Evolutionary conservation across 2,888 invertebrate species (phyloP).

Genomic region (Tetrapedia diversipes): DNA sequence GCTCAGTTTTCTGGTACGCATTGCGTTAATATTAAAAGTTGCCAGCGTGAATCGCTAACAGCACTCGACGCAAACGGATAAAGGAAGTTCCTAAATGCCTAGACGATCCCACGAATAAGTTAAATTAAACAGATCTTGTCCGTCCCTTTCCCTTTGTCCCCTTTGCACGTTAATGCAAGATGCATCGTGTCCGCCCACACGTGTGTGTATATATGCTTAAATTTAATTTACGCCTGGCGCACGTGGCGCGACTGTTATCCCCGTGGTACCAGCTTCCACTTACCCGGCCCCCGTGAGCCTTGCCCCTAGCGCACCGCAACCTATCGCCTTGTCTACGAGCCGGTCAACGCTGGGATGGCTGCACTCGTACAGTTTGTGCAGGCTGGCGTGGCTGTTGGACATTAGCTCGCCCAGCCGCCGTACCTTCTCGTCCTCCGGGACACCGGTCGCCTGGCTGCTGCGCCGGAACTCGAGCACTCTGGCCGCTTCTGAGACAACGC

Average conservation of each 20-base stretch:
- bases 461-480: constrained; percentile 86
- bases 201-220: constrained; percentile 12
- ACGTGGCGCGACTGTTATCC: neutral
- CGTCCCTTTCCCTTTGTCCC: constrained; percentile 2
- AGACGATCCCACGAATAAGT: too few relatives aligned
- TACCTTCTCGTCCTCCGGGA: constrained; percentile 82
- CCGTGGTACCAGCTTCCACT: constrained; percentile 63
- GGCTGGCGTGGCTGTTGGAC: constrained; percentile 94
- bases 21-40: too few relatives aligned
- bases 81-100: too few relatives aligned
- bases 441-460: constrained; percentile 72
- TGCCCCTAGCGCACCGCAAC: constrained; percentile 90
- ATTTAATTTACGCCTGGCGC: constrained; percentile 18
- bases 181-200: neutral
- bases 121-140: neutral
- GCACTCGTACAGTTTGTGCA: constrained; percentile 94
- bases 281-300: constrained; percentile 97
- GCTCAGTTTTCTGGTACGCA: too few relatives aligned
- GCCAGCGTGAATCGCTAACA: too few relatives aligned
- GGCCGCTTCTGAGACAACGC: constrained; percentile 88
- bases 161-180: neutral
- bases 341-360: constrained; percentile 94
- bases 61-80: too few relatives aligned
- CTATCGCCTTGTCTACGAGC: constrained; percentile 89
- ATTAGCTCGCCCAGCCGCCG: constrained; percentile 90